Evolutionary conservation across 2,888 invertebrate species (phyloP), one percentile per base, ranked within the genome.

Genomic region (Heliothis peltigera): DNA sequence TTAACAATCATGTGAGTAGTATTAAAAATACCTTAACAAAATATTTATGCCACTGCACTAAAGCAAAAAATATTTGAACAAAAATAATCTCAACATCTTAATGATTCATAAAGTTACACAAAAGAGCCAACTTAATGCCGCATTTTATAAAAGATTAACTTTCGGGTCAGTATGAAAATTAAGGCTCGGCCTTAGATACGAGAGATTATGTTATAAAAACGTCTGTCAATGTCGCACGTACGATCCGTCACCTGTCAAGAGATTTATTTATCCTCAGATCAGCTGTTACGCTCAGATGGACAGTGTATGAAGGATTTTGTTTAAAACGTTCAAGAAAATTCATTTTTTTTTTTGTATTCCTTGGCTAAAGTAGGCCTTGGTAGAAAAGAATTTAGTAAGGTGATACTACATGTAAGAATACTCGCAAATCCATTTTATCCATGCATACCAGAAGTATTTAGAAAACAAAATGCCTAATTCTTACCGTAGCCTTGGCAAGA

Each of bases 81-180:
- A 47, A 32, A 69, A 44, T 39, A 54, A 72, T 57, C 56, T 65
- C 5, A 39, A 52, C 2, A 58, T 59, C 71, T 42, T 28, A 43
- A 58, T 63, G 52, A 57, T 67, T 63, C 64, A 66, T 51, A 39
- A 66, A 51, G 44, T 55, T 43, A 64, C 48, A 64, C 46, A 67
- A 64, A 52, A 58, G 53, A 64, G 47, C 25, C 61, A 52, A 68
- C 32, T 64, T 81, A 72, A 72, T 70, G 61, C 69, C 60, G 21
- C 65, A 70, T 69, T 74, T 79, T 63, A 64, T 21, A 65, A 74
- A 64, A 79, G 79, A 80, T 83, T 78, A 79, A 75, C 52, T 75
- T 78, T 75, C 60, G 60, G 74, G 72, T 77, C 77, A 75, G 64
- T 68, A 68, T 71, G 55, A 77, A 75, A 74, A 78, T 63, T 78